Conservation (phyloP, 2,797 vertebrate species). For the Halcyon leucocephala region DNA sequence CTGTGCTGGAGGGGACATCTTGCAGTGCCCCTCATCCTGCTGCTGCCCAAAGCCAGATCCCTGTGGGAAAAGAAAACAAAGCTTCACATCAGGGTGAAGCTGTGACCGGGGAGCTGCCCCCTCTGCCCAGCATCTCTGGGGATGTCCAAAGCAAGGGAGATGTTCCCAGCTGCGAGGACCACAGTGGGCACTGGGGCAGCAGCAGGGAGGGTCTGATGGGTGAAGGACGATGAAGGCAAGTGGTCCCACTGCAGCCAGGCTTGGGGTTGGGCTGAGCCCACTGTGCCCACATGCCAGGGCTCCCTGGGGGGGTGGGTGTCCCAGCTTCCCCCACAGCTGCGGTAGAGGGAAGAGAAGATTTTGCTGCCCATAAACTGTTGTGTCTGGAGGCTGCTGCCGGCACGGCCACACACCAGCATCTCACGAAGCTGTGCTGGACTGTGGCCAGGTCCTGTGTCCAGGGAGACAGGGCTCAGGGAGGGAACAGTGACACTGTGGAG, state of each 20-base stretch:
- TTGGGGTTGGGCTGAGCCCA: background rate
- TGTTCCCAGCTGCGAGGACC: rapidly evolving
- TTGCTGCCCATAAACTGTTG: background rate
- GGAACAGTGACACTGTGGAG: rapidly evolving
- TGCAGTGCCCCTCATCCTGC: background rate
- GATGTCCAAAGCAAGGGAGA: background rate
- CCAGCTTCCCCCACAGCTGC: rapidly evolving
- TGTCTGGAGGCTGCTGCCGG: background rate
- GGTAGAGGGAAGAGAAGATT: background rate
- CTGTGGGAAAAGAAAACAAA: background rate
- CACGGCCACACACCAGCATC: background rate
- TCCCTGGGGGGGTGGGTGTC: rapidly evolving
- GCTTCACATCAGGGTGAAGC: background rate
- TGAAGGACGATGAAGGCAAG: background rate
- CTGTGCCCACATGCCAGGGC: no score
- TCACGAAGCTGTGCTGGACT: background rate
- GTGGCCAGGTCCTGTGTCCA: background rate
- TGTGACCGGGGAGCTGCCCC: rapidly evolving
- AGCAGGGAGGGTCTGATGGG: background rate
- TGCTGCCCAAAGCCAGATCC: background rate
- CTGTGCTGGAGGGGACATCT: background rate
- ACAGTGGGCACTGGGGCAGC: rapidly evolving
- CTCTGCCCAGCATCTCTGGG: background rate
- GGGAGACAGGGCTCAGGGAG: background rate
- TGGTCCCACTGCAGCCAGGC: background rate